Evolutionary conservation across 2,113 vertebrate species (phyloP).

Genomic region (Albula glossodonta): DNA sequence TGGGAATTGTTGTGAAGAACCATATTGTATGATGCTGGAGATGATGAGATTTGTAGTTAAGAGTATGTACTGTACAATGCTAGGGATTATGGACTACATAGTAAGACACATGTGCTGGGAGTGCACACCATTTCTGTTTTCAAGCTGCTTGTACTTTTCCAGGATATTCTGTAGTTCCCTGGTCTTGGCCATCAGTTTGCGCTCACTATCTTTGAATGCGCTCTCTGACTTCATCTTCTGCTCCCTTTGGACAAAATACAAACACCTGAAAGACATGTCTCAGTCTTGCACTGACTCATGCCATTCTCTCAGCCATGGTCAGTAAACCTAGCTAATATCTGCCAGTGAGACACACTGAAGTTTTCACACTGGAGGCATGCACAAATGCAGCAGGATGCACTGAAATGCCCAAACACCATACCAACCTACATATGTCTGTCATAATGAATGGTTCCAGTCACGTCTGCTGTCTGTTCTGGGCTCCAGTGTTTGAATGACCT

Average conservation of each 20-base stretch:
- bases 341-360: background rate
- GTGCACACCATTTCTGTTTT: conserved; percentile 70
- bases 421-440: too few species aligned
- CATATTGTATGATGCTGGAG: background rate
- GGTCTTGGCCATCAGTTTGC: conserved; percentile 70
- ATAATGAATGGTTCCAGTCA: too few species aligned
- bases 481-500: too few species aligned
- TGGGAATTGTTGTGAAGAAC: background rate
- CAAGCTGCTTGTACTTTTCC: conserved; percentile 71
- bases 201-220: conserved; percentile 68
- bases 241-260: conserved; percentile 51
- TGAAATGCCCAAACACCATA: too few species aligned
- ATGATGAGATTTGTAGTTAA: background rate
- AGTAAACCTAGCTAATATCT: too few species aligned
- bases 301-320: background rate
- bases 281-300: background rate
- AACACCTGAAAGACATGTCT: background rate
- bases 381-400: background rate
- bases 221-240: conserved; percentile 72
- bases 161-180: conserved; percentile 71
- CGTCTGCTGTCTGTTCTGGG: too few species aligned
- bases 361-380: too few species aligned
- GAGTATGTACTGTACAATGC: too few species aligned
- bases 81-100: background rate
- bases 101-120: background rate